Conservation (phyloP, 2,797 vertebrate genomes). For the Pempheris klunzingeri region DNA sequence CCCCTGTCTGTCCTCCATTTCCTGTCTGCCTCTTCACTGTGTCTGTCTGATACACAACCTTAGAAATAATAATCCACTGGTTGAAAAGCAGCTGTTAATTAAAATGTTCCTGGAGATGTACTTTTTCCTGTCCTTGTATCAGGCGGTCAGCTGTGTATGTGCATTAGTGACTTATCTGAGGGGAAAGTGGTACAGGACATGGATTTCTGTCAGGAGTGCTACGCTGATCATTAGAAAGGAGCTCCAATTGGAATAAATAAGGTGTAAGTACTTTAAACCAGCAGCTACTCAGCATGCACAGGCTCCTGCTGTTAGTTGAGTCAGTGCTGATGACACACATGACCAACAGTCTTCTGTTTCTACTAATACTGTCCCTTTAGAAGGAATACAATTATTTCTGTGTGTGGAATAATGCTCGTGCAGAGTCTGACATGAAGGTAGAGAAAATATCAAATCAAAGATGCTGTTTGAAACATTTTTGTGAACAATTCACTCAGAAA, state of each 20-base stretch:
- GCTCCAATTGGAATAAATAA: background rate
- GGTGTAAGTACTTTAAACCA: background rate
- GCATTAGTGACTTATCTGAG: background rate
- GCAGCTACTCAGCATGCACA: background rate
- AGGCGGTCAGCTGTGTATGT: background rate
- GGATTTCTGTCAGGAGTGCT: background rate
- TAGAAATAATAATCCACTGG: background rate
- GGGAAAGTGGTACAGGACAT: conserved; percentile 4
- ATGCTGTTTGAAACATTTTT: background rate
- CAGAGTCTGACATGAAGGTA: too few species aligned
- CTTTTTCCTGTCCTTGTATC: background rate
- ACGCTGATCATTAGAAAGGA: background rate
- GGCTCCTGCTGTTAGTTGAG: background rate
- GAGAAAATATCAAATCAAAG: too few species aligned
- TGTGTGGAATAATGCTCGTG: background rate
- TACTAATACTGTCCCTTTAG: background rate
- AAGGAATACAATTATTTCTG: too few species aligned
- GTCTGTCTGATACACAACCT: too few species aligned
- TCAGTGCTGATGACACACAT: background rate
- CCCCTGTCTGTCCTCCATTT: too few species aligned
- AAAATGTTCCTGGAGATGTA: background rate
- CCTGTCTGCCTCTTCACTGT: too few species aligned
- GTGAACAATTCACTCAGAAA: background rate
- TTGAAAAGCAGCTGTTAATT: background rate
- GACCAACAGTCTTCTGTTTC: background rate